A percentile compares a stretch with the other conserved stretches of the same genome.
phyloP scores from a whole-genome alignment of 1,140 invertebrate species.

The Prorops nasuta region DNA sequence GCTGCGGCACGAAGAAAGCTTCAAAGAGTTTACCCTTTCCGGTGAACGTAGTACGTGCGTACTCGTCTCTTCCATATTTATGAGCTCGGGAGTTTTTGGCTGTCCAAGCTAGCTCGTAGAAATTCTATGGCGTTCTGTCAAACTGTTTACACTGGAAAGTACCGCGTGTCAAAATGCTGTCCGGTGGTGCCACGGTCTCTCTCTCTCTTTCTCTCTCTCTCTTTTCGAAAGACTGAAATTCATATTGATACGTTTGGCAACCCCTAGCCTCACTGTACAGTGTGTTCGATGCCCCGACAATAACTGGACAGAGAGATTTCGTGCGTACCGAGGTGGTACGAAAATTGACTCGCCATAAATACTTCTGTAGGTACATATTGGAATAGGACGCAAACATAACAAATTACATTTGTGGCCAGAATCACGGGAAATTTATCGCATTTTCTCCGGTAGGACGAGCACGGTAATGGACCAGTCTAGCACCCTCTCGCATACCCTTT shows the following conservation, averaged over 20 bases:
- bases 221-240: too few species aligned
- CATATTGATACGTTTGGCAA: too few species aligned
- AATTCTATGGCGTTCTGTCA: constrained; percentile 24
- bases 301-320: neutral
- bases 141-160: constrained; percentile 24
- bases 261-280: too few species aligned
- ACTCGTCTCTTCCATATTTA: constrained; percentile 31
- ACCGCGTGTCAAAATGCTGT: constrained; percentile 13
- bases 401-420: too few species aligned
- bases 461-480: too few species aligned
- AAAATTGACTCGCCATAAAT: constrained; percentile 16
- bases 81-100: constrained; percentile 23
- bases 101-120: constrained; percentile 13
- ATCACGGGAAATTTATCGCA: too few species aligned
- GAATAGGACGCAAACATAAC: neutral
- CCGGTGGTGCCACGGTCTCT: too few species aligned
- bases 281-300: too few species aligned
- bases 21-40: constrained; percentile 19
- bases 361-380: constrained; percentile 1
- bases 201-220: too few species aligned
- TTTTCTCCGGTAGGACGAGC: too few species aligned
- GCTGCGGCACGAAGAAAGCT: constrained; percentile 15
- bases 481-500: too few species aligned
- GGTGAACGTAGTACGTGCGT: constrained; percentile 20
- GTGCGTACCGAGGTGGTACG: constrained; percentile 3